Conservation (phyloP, 2,113 vertebrate genomes). For the Tichodroma muraria region DNA sequence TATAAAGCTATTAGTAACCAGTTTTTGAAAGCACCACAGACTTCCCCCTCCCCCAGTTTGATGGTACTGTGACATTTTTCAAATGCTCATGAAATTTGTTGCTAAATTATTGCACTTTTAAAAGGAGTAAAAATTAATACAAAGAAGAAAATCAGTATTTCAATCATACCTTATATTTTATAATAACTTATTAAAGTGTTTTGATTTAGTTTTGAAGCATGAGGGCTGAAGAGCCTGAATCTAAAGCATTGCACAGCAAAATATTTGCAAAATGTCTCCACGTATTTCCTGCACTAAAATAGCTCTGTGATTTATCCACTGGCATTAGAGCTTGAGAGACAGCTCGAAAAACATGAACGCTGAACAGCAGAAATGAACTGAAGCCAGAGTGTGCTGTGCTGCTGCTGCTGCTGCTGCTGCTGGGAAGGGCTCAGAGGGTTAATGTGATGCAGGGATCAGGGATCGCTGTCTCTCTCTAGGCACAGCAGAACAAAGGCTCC, state of each 20-base stretch:
- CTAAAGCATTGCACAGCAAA: neutral
- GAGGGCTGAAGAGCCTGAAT: neutral
- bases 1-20: neutral
- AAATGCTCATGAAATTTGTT: neutral
- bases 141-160: neutral
- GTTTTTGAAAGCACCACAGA: neutral
- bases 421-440: constrained; percentile 6
- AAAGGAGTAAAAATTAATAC: neutral
- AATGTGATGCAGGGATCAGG: neutral
- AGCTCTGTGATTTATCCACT: constrained; percentile 9
- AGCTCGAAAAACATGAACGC: neutral
- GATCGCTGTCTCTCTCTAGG: neutral
- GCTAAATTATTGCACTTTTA: constrained; percentile 17
- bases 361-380: neutral
- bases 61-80: constrained; percentile 29
- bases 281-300: constrained; percentile 8
- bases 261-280: neutral
- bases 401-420: neutral
- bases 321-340: neutral
- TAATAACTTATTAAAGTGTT: constrained; percentile 16
- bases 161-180: neutral
- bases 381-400: neutral
- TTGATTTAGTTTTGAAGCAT: neutral
- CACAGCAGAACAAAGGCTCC: constrained; percentile 6
- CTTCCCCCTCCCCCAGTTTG: neutral